Evolutionary conservation across 1,140 invertebrate genomes (phyloP).

Genomic region (Ridgeia piscesae): DNA sequence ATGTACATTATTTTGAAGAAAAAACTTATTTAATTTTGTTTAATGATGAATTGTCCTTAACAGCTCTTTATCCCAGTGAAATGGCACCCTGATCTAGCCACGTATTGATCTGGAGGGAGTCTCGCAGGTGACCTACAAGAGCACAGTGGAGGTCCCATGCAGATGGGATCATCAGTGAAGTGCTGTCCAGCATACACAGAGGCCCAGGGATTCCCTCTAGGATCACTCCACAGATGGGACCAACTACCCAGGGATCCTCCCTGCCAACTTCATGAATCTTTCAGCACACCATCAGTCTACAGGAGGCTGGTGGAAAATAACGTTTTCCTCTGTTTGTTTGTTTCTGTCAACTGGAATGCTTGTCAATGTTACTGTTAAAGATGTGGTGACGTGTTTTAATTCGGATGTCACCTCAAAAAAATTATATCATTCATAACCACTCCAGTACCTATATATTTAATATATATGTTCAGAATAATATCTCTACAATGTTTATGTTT

Average conservation of each 20-base stretch:
- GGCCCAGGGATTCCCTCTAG: background rate
- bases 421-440: no score
- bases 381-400: background rate
- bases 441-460: no score
- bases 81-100: background rate
- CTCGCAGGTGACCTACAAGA: background rate
- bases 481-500: no score
- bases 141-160: background rate
- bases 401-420: no score
- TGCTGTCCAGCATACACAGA: background rate
- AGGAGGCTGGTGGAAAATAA: background rate
- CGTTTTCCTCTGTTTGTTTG: background rate
- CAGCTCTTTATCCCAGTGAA: no score
- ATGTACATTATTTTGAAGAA: no score
- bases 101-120: background rate
- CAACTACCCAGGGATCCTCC: background rate
- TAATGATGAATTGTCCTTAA: no score
- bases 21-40: no score
- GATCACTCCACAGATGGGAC: background rate
- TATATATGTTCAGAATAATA: no score
- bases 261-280: background rate
- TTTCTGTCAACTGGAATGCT: background rate
- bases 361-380: background rate
- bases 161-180: background rate
- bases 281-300: background rate